These are phyloP conservation scores for Botia almorhae DNA, from an alignment of 2,797 vertebrate genomes.

Conservation along the genomic window DNA sequence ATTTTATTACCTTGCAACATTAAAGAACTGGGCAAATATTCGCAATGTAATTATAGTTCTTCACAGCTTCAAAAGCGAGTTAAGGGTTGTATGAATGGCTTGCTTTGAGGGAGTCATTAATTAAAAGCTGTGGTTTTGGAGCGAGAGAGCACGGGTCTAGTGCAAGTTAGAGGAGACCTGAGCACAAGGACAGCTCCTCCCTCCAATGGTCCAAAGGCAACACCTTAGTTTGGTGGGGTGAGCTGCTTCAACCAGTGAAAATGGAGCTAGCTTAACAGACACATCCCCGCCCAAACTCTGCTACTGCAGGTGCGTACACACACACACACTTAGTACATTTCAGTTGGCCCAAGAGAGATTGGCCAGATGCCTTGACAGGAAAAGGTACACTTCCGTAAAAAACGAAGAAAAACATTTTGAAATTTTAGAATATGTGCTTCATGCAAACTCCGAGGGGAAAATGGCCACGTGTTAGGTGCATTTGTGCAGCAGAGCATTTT, in stretches of 20 bases:
- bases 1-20: background rate
- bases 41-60: background rate
- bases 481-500: conserved; percentile 26
- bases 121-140: conserved; percentile 60
- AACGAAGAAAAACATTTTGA: background rate
- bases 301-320: conserved; percentile 51
- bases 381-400: conserved; percentile 40
- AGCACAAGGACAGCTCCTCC: conserved; percentile 33
- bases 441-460: conserved; percentile 10
- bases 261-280: conserved; percentile 37
- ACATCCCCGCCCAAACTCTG: conserved; percentile 42
- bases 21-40: background rate
- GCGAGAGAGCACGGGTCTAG: conserved; percentile 22
- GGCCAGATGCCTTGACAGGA: conserved; percentile 44
- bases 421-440: conserved; percentile 16
- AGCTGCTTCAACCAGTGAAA: conserved; percentile 58
- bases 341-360: conserved; percentile 26
- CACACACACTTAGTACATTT: conserved; percentile 41
- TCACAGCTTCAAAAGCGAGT: background rate
- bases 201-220: conserved; percentile 44
- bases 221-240: conserved; percentile 59
- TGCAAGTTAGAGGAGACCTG: conserved; percentile 32
- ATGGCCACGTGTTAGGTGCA: conserved; percentile 19
- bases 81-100: conserved; percentile 53
- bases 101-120: conserved; percentile 58